Percentiles rank a stretch among this genome's conserved stretches.
Evolutionary conservation across 2,113 vertebrate genomes (phyloP).

Genomic region (Arenaria interpres): DNA sequence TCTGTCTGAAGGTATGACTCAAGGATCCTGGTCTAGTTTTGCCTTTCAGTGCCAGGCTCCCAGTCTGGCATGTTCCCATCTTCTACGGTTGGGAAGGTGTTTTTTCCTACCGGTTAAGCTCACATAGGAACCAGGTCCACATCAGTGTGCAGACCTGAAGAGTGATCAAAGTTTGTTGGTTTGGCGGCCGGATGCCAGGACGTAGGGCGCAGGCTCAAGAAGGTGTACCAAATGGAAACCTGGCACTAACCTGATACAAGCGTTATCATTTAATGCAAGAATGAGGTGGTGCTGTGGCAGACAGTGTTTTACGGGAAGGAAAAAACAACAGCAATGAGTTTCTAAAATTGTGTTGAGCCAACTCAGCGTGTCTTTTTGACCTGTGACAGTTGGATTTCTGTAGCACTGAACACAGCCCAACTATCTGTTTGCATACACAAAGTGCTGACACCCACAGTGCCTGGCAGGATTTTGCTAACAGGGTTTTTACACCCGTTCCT

Average conservation of each 20-base stretch:
- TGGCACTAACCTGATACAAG: background rate
- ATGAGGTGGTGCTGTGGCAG: background rate
- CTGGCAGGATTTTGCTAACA: background rate
- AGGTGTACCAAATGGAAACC: background rate
- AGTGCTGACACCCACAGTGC: background rate
- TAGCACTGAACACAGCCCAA: background rate
- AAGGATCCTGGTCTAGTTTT: background rate
- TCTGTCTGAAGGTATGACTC: background rate
- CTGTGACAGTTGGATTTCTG: background rate
- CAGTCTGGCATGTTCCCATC: background rate
- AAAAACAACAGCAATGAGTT: background rate
- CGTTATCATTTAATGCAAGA: background rate
- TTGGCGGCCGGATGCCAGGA: background rate
- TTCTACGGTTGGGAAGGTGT: background rate
- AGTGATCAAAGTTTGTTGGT: rapidly evolving
- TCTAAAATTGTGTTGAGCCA: background rate
- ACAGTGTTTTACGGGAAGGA: background rate
- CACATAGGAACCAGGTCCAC: background rate
- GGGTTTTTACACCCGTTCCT: background rate
- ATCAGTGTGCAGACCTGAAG: background rate
- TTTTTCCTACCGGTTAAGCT: background rate
- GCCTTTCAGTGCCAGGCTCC: background rate
- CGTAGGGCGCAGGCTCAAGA: rapidly evolving
- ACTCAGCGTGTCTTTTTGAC: background rate
- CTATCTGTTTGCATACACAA: background rate